phyloP scores from a whole-genome alignment of 2,113 vertebrate genomes.

The Ochotona princeps region DNA sequence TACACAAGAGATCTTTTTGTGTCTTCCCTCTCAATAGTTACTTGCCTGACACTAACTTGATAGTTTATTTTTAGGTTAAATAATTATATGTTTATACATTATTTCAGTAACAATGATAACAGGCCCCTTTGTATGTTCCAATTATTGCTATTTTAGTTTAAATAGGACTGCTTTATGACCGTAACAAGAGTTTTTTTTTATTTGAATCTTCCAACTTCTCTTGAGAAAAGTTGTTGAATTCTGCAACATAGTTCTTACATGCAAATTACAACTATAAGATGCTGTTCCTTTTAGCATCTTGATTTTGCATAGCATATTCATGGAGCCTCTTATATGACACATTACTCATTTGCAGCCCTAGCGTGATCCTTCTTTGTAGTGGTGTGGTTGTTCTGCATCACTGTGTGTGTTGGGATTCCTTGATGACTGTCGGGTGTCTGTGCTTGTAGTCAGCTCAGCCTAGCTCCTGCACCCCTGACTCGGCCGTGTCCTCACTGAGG shows the following conservation, averaged over 20 bases:
- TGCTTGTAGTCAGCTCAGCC: not conserved
- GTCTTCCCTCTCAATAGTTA: conserved; percentile 48
- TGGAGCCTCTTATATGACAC: not conserved
- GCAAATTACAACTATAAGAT: conserved; percentile 29
- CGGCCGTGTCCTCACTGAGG: not conserved
- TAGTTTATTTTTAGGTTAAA: conserved; percentile 50
- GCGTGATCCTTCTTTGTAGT: not conserved
- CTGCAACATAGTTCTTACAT: conserved; percentile 54
- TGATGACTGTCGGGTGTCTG: not conserved
- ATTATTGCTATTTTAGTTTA: conserved; percentile 57
- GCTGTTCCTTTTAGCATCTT: conserved; percentile 36
- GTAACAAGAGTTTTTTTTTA: conserved; percentile 45
- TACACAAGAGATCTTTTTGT: not conserved
- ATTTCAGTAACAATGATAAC: conserved; percentile 11
- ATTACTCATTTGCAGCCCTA: not conserved
- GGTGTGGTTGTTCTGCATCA: not conserved
- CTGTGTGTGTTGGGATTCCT: not conserved
- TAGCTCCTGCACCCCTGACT: not conserved
- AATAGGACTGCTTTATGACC: conserved; percentile 24
- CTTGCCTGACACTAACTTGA: not conserved
- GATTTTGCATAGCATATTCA: not conserved
- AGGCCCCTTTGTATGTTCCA: conserved; percentile 20
- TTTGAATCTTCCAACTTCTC: conserved; percentile 61
- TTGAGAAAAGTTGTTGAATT: conserved; percentile 48
- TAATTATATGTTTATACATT: conserved; percentile 55